phyloP scores from a whole-genome alignment of 1,140 invertebrate species.

The Ruditapes philippinarum region DNA sequence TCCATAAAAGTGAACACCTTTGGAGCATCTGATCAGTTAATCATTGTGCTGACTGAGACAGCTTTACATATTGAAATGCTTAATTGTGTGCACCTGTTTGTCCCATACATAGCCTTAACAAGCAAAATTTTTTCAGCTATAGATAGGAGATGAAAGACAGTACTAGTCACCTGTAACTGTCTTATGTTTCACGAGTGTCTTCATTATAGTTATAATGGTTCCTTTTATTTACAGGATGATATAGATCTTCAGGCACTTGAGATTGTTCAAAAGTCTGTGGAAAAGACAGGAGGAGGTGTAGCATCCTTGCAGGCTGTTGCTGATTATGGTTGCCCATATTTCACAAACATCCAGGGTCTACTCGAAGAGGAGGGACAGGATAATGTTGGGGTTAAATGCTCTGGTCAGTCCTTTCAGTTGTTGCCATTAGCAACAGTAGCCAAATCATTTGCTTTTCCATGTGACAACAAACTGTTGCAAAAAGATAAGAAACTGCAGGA shows the following conservation, averaged over 20 bases:
- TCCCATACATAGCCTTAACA: no score
- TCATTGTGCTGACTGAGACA: no score
- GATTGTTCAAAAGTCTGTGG: conserved; percentile 63
- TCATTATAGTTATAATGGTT: no score
- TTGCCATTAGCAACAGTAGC: neutral
- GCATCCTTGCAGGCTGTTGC: conserved; percentile 58
- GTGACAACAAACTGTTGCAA: neutral
- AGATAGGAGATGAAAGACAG: no score
- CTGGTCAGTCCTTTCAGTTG: neutral
- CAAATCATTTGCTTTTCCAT: neutral
- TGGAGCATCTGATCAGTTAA: no score
- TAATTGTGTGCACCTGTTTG: no score
- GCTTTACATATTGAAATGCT: no score
- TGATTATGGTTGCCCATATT: conserved; percentile 39
- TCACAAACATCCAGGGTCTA: neutral
- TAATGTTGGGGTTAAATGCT: neutral
- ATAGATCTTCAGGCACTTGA: conserved; percentile 8
- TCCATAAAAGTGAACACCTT: no score
- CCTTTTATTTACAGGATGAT: conserved; percentile 53
- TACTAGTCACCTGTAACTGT: no score
- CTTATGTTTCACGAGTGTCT: no score
- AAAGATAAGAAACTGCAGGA: neutral
- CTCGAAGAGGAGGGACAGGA: neutral
- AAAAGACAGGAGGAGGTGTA: conserved; percentile 57
- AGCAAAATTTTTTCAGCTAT: no score